Evolutionary conservation across 30 jellyfish, hydroid and myxozoan genomes (phyloP).

Genomic region (Catostylus mosaicus): DNA sequence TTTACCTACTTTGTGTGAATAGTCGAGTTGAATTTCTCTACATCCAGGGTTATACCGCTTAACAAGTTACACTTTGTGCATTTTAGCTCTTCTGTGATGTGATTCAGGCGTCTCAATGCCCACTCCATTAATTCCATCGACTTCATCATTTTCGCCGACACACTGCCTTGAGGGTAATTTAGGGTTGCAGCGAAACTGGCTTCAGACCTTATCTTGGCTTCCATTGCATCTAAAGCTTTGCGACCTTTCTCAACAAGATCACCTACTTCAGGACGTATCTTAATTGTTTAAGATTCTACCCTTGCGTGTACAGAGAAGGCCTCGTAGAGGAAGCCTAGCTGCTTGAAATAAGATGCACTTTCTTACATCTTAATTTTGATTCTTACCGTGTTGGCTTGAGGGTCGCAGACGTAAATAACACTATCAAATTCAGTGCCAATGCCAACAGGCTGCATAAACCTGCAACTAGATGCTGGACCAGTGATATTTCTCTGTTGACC

Average conservation of each 20-base stretch:
- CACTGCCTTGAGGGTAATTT: constrained; percentile 25
- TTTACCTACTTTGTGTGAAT: no score
- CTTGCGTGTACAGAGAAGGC: constrained; percentile 26
- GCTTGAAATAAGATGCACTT: constrained; percentile 29
- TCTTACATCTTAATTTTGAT: constrained; percentile 9
- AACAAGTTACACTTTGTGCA: constrained; percentile 8
- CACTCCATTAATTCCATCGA: constrained; percentile 14
- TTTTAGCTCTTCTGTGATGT: constrained; percentile 5
- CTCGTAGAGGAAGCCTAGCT: constrained; percentile 6
- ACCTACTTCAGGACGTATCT: constrained; percentile 16
- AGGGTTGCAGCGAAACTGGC: constrained; percentile 17
- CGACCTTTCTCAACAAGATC: constrained; percentile 14
- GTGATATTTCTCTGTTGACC: constrained; percentile 31
- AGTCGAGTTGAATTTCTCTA: no score
- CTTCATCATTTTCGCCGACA: constrained; percentile 24
- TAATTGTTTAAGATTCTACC: constrained; percentile 2
- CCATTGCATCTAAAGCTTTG: constrained; percentile 21
- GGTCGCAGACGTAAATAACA: no score
- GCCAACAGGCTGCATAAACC: constrained; percentile 57
- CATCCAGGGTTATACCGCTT: no score
- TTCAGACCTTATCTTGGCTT: constrained; percentile 34
- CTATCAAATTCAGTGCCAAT: constrained; percentile 34
- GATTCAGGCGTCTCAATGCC: constrained; percentile 23
- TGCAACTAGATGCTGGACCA: constrained; percentile 42
- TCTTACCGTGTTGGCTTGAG: constrained; percentile 15